A percentile compares a stretch with the other conserved stretches of the same genome.
These are phyloP conservation scores for Cirrhinus mrigala DNA, from an alignment of 2,797 vertebrate species.

Conservation along the genomic window DNA sequence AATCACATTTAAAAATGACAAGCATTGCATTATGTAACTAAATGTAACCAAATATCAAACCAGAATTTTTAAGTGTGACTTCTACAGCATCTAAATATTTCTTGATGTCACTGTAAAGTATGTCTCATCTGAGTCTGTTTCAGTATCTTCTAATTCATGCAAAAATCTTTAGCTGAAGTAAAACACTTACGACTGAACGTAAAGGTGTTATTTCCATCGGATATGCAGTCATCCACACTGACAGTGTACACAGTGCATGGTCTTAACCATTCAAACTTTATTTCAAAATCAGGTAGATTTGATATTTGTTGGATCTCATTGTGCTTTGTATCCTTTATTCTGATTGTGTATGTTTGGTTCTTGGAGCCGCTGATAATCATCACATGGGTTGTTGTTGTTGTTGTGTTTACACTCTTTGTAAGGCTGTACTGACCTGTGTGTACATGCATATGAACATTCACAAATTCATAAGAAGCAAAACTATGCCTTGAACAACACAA, in stretches of 20 bases:
- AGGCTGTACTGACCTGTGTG: background rate
- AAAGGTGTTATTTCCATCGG: background rate
- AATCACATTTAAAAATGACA: no score
- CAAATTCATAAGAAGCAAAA: background rate
- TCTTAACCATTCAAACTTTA: background rate
- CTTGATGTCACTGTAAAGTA: background rate
- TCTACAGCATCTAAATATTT: no score
- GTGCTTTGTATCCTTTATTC: background rate
- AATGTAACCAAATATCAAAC: background rate
- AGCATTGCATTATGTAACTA: no score
- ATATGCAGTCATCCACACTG: background rate
- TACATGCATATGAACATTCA: background rate
- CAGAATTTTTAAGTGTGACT: no score
- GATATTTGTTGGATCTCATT: background rate
- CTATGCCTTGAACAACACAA: background rate
- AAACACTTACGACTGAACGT: background rate
- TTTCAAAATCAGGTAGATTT: background rate
- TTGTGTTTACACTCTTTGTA: background rate
- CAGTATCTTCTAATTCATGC: background rate
- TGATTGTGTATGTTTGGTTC: background rate
- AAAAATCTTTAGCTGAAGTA: background rate
- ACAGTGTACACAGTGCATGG: background rate
- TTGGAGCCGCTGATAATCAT: background rate
- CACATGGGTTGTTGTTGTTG: rapidly evolving
- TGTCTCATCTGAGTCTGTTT: no score